Evolutionary conservation across 2,888 invertebrate genomes (phyloP).

Genomic region (Drosophila recens): DNA sequence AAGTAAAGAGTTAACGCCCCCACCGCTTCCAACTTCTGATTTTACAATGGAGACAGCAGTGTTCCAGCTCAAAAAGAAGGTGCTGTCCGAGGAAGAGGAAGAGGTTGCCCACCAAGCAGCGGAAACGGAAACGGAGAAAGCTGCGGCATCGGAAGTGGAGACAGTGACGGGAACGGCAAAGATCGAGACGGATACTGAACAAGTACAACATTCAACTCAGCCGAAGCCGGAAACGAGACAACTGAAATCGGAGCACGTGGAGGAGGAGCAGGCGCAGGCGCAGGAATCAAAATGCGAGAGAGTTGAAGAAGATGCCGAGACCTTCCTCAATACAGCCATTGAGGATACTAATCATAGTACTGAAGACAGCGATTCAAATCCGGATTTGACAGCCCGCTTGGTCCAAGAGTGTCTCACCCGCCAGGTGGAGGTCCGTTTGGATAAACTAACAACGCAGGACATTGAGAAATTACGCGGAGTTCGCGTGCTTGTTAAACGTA

Average conservation of each 20-base stretch:
- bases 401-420: constrained; percentile 59
- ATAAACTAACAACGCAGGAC: constrained; percentile 42
- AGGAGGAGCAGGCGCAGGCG: background rate
- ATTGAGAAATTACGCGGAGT: constrained; percentile 57
- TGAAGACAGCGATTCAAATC: background rate
- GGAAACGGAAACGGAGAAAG: background rate
- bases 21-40: constrained; percentile 41
- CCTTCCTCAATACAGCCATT: background rate
- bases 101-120: background rate
- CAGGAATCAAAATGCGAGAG: background rate
- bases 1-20: constrained; percentile 57
- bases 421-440: constrained; percentile 39
- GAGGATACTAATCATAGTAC: background rate
- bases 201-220: background rate
- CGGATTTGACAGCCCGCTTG: constrained; percentile 26
- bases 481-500: constrained; percentile 66
- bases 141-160: constrained; percentile 1
- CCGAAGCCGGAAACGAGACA: background rate
- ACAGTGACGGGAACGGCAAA: constrained; percentile 1
- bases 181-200: constrained; percentile 13
- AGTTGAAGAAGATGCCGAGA: background rate
- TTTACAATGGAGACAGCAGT: constrained; percentile 51
- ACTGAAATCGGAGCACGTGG: background rate
- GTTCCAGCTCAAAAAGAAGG: constrained; percentile 44
- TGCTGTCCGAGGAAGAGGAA: background rate